Conservation (phyloP, 2,797 vertebrate genomes). For the Cuculus canorus region DNA sequence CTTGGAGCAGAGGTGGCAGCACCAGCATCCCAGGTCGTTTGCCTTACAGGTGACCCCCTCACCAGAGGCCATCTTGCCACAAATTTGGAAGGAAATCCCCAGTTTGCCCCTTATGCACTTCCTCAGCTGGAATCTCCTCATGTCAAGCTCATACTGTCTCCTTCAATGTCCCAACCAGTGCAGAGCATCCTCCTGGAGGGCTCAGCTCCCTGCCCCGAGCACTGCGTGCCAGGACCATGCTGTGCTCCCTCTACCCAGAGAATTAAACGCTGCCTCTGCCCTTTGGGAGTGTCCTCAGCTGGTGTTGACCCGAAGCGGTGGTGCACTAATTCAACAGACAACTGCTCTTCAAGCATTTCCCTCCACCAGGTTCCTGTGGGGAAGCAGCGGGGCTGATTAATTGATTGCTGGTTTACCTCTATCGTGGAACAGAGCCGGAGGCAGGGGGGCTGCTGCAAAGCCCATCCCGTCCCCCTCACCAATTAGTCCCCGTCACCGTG, state of each 20-base stretch:
- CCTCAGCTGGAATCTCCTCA: no score
- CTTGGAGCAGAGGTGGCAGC: no score
- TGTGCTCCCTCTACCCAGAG: not conserved
- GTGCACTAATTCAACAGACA: not conserved
- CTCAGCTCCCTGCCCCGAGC: not conserved
- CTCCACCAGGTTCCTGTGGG: not conserved
- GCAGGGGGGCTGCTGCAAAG: not conserved
- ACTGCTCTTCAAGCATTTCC: not conserved
- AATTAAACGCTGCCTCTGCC: not conserved
- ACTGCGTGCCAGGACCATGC: fast-evolving
- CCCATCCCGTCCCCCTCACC: not conserved
- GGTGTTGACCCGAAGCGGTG: not conserved
- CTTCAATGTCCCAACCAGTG: no score
- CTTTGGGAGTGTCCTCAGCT: not conserved
- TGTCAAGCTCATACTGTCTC: no score
- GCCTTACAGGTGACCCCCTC: no score
- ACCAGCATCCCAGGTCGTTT: no score
- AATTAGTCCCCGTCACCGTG: not conserved
- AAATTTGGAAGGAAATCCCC: no score
- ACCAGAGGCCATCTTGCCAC: no score
- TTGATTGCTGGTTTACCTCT: not conserved
- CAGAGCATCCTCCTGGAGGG: fast-evolving
- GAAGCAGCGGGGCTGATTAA: not conserved
- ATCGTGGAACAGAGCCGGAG: not conserved
- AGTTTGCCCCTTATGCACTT: no score